A percentile compares a stretch with the other conserved stretches of the same genome.
Conservation (phyloP, 1,140 invertebrate species). For the Bombus picipes region DNA sequence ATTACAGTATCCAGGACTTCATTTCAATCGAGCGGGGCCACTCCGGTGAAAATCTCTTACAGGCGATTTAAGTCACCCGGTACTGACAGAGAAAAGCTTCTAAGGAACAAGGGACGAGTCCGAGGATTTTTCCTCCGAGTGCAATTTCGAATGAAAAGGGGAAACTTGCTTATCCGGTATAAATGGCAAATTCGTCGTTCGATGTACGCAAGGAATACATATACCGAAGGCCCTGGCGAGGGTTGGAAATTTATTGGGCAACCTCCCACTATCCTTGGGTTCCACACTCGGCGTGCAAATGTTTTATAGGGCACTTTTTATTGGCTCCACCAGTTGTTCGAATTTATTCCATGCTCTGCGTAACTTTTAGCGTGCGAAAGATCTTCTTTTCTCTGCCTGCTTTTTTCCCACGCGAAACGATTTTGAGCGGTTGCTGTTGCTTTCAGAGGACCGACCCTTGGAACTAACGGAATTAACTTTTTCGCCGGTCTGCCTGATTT, state of each 20-base stretch:
- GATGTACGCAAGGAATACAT: conserved; percentile 31
- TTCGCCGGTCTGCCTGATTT: not conserved
- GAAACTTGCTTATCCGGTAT: conserved; percentile 19
- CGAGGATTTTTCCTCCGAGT: not conserved
- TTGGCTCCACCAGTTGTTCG: conserved; percentile 11
- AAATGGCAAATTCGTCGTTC: conserved; percentile 26
- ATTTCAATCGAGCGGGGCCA: conserved; percentile 28
- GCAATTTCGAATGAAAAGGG: not conserved
- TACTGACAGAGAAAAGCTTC: not conserved
- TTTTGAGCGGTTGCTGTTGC: not conserved
- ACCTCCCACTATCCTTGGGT: not conserved
- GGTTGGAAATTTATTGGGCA: conserved; percentile 30
- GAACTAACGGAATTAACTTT: conserved; percentile 23
- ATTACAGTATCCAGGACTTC: conserved; percentile 50
- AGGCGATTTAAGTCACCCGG: conserved; percentile 7
- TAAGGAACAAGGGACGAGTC: conserved; percentile 1
- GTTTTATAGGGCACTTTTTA: conserved; percentile 35
- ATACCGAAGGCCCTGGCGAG: conserved; percentile 5
- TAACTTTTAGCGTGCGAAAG: conserved; percentile 24
- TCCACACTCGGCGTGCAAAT: conserved; percentile 2
- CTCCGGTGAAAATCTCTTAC: conserved; percentile 53
- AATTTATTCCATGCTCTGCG: conserved; percentile 35
- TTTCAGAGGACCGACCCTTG: not conserved
- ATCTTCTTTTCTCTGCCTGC: not conserved
- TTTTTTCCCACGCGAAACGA: not conserved